Conservation (phyloP, 2,888 invertebrate species). For the Zootermopsis nevadensis region DNA sequence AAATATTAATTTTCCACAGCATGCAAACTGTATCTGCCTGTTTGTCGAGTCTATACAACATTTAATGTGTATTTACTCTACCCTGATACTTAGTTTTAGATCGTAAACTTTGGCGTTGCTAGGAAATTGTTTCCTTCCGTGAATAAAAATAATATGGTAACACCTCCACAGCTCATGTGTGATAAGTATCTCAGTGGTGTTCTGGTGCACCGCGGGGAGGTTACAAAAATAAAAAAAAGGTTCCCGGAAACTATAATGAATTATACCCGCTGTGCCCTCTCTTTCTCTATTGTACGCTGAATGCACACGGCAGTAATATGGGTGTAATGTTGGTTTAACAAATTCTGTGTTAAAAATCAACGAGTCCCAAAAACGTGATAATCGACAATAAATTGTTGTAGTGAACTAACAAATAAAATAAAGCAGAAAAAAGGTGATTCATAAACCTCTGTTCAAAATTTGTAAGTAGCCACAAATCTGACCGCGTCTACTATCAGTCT, state of each 20-base stretch:
- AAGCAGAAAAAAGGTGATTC: too few relatives aligned
- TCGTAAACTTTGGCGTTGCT: neutral
- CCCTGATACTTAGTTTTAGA: too few relatives aligned
- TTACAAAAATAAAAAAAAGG: neutral
- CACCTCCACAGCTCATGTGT: neutral
- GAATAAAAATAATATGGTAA: neutral
- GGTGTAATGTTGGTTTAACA: too few relatives aligned
- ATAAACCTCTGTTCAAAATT: too few relatives aligned
- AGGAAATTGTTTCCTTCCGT: conserved; percentile 1
- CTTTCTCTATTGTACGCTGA: neutral
- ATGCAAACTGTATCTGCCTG: neutral
- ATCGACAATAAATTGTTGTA: too few relatives aligned
- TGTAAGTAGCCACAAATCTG: too few relatives aligned
- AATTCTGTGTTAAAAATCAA: too few relatives aligned
- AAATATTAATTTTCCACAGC: neutral
- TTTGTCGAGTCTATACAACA: neutral
- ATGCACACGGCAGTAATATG: neutral
- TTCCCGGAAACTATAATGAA: conserved; percentile 4
- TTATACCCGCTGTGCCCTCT: neutral
- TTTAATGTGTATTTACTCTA: neutral
- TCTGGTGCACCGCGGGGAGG: neutral
- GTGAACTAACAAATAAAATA: too few relatives aligned
- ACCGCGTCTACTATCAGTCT: too few relatives aligned
- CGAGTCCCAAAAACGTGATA: too few relatives aligned
- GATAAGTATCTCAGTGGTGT: neutral